Evolutionary conservation across 2,113 vertebrate species (phyloP).

Genomic region (Xerus inauris): DNA sequence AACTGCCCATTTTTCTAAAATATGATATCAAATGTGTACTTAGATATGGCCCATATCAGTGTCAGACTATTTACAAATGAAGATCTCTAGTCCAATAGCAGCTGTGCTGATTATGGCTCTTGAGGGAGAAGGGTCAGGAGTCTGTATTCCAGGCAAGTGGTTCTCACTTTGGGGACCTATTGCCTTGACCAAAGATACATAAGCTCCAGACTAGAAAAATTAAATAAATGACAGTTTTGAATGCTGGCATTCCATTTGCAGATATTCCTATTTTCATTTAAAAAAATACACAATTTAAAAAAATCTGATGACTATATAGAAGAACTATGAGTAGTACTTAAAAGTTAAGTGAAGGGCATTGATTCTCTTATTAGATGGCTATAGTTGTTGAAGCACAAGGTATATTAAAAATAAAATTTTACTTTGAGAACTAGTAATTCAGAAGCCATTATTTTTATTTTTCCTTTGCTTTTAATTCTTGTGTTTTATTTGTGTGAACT

Average conservation of each 20-base stretch:
- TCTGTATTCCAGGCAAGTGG: not conserved
- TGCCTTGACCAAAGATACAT: not conserved
- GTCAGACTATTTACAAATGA: not conserved
- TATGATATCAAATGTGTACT: not conserved
- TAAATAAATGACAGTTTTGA: not conserved
- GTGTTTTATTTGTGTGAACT: not conserved
- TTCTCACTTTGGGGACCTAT: not conserved
- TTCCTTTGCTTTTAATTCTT: not conserved
- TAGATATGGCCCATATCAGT: not conserved
- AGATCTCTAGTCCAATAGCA: too few relatives aligned
- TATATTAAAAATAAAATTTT: not conserved
- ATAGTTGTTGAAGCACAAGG: not conserved
- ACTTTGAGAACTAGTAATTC: not conserved
- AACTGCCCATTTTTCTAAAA: not conserved
- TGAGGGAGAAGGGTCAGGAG: too few relatives aligned
- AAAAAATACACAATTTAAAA: not conserved
- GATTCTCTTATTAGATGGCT: not conserved
- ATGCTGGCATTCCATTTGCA: not conserved
- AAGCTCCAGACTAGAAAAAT: not conserved
- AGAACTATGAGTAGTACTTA: not conserved
- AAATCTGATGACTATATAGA: not conserved
- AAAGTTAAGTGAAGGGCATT: not conserved
- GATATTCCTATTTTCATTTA: not conserved
- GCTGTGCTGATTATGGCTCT: not conserved
- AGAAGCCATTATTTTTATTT: slow-evolving; percentile 24